Conservation (phyloP, 1,140 invertebrate species). For the Drosophila ficusphila region DNA sequence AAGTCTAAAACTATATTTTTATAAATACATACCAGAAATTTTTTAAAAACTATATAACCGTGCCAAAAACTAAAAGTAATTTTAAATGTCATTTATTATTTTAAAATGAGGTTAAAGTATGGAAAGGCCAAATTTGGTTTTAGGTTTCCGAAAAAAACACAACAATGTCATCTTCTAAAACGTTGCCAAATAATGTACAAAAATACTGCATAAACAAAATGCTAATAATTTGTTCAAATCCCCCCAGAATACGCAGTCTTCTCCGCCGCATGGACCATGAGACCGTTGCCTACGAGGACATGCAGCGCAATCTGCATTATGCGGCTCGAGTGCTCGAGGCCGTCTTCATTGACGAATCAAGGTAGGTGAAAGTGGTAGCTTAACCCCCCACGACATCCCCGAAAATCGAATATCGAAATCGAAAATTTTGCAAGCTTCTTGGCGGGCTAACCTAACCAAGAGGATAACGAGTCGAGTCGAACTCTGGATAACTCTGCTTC, state of each 20-base stretch:
- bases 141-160: no score
- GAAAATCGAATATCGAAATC: no score
- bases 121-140: no score
- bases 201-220: not conserved
- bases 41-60: no score
- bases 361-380: constrained; percentile 87
- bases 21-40: no score
- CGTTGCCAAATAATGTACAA: no score
- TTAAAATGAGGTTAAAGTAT: no score
- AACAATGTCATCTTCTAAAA: no score
- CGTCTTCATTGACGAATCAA: constrained; percentile 94
- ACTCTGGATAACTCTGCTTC: constrained; percentile 41
- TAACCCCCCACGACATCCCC: constrained; percentile 8
- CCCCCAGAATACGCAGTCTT: constrained; percentile 91
- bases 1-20: no score
- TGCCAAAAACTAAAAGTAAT: no score
- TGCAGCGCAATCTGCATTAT: constrained; percentile 94
- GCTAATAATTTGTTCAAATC: constrained; percentile 9
- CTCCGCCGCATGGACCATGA: constrained; percentile 92
- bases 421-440: constrained; percentile 46
- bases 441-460: constrained; percentile 19
- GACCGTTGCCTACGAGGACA: constrained; percentile 92
- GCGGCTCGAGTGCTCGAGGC: constrained; percentile 94
- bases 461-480: constrained; percentile 25
- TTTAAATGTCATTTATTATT: no score